Percentiles rank a stretch among this genome's conserved stretches.
Conservation (phyloP, 2,797 vertebrate species). For the Poecilia velifera region DNA sequence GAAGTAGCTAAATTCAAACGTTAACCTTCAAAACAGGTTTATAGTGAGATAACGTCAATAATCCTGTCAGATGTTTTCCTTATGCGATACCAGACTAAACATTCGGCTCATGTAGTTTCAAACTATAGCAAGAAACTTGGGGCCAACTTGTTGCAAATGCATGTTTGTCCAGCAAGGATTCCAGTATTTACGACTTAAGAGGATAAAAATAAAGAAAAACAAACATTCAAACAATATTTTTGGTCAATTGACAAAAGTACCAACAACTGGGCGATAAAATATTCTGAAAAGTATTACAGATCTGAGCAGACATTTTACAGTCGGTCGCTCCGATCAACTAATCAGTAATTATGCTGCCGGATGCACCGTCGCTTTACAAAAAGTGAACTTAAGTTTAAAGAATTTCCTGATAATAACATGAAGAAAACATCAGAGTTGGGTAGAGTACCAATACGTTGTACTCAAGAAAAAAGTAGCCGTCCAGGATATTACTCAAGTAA, state of each 20-base stretch:
- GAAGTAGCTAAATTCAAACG: not conserved
- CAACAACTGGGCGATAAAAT: not conserved
- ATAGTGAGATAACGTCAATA: not conserved
- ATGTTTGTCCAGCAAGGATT: not conserved
- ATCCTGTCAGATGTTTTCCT: not conserved
- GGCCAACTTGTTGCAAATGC: not conserved
- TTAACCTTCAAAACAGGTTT: not conserved
- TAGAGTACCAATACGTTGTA: not conserved
- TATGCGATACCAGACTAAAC: fast-evolving
- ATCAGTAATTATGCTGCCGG: not conserved
- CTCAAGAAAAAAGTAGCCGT: not conserved
- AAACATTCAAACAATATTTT: not conserved
- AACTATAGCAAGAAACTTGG: not conserved
- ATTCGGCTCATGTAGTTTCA: not conserved
- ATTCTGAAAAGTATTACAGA: not conserved
- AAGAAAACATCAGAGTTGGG: not conserved
- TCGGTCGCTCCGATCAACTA: not conserved
- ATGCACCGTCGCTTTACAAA: not conserved
- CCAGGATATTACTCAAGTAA: not conserved
- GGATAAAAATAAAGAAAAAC: not conserved
- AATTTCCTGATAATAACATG: not conserved
- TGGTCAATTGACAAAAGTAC: not conserved
- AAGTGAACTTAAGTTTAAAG: not conserved
- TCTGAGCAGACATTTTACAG: not conserved
- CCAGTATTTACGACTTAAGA: not conserved